Evolutionary conservation across 1,140 invertebrate species (phyloP).

Genomic region (Coelopa frigida): DNA sequence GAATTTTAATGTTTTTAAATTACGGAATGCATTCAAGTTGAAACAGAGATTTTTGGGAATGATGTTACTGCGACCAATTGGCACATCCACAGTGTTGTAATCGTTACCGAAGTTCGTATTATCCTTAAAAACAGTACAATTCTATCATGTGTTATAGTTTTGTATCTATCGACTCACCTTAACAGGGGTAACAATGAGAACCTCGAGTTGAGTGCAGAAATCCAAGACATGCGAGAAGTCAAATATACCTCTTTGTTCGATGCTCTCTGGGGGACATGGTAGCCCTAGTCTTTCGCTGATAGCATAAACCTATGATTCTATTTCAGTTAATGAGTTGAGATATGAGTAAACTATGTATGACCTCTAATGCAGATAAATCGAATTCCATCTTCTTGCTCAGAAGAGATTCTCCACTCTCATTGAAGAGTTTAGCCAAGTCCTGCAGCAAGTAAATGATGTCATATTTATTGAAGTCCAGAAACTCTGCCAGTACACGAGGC

Average conservation of each 20-base stretch:
- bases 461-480: conserved; percentile 74
- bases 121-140: conserved; percentile 13
- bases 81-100: conserved; percentile 40
- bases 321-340: conserved; percentile 27
- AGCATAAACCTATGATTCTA: conserved; percentile 78
- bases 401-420: conserved; percentile 59
- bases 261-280: conserved; percentile 67
- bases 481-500: conserved; percentile 66
- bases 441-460: conserved; percentile 76
- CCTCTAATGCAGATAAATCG: conserved; percentile 66
- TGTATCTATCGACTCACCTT: conserved; percentile 51
- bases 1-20: conserved; percentile 55
- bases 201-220: conserved; percentile 68
- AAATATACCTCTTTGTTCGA: conserved; percentile 52
- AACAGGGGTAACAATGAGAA: conserved; percentile 52
- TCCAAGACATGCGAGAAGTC: conserved; percentile 88
- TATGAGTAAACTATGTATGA: conserved; percentile 29
- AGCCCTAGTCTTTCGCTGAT: conserved; percentile 80
- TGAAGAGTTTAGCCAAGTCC: conserved; percentile 66
- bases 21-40: conserved; percentile 75
- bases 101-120: conserved; percentile 28
- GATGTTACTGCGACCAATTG: conserved; percentile 71
- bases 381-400: conserved; percentile 54
- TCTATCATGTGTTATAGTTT: background rate
- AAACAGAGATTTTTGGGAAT: conserved; percentile 69